phyloP scores from a whole-genome alignment of 2,797 vertebrate species.

The Scomberomorus guttatus region DNA sequence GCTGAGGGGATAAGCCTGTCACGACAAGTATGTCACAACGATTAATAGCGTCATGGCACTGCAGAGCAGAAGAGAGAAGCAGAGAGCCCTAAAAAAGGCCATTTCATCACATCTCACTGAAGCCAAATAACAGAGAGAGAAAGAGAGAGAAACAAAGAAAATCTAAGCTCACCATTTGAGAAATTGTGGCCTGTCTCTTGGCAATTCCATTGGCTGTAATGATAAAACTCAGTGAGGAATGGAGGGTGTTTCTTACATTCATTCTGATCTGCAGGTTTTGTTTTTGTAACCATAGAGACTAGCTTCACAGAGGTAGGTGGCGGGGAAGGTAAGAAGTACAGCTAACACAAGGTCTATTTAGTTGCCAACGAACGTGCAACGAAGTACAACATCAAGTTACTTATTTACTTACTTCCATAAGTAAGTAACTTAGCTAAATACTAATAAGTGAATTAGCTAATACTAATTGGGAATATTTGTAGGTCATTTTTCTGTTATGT shows the following conservation, averaged over 20 bases:
- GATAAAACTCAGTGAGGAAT: conserved; percentile 28
- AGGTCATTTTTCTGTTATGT: background rate
- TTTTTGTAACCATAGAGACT: background rate
- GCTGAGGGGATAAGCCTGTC: conserved; percentile 27
- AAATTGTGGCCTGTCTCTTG: conserved; percentile 18
- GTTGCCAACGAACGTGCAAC: no score
- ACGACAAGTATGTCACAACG: conserved; percentile 5
- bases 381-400: no score
- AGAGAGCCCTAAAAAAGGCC: background rate
- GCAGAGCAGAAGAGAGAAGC: conserved; percentile 6
- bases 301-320: background rate
- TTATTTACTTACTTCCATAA: no score
- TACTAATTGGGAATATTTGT: no score
- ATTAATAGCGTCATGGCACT: conserved; percentile 15
- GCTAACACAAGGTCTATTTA: background rate
- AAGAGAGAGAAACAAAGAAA: conserved; percentile 7
- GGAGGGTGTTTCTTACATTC: conserved; percentile 10
- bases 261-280: conserved; percentile 13
- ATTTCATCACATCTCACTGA: conserved; percentile 15
- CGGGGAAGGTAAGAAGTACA: background rate
- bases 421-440: no score
- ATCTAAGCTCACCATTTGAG: background rate
- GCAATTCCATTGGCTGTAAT: conserved; percentile 27
- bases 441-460: no score
- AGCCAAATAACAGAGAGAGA: conserved; percentile 15